Conservation (phyloP, 2,113 vertebrate genomes). For the Atrichornis clamosus region DNA sequence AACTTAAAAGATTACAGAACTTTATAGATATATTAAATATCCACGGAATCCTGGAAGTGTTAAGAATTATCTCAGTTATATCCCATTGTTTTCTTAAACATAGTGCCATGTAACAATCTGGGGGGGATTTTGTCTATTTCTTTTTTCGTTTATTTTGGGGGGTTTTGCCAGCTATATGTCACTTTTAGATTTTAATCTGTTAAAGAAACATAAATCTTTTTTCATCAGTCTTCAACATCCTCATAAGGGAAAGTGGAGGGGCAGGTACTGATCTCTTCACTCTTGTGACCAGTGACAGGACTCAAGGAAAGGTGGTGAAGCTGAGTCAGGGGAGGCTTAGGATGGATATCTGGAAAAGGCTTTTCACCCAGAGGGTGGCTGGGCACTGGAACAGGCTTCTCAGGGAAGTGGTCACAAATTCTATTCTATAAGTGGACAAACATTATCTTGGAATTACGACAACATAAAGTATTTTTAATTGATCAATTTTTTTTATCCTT, state of each 20-base stretch:
- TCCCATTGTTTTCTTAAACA: neutral
- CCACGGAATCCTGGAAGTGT: neutral
- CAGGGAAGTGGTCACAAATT: neutral
- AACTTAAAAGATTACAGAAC: neutral
- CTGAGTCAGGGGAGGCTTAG: neutral
- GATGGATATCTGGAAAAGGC: too few species aligned
- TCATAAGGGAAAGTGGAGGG: neutral
- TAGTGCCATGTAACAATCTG: neutral
- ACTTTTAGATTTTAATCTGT: neutral
- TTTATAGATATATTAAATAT: neutral
- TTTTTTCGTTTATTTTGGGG: neutral
- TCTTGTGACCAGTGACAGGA: neutral
- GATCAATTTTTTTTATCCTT: neutral
- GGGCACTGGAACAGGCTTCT: neutral
- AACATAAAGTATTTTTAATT: neutral
- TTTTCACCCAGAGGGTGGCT: too few species aligned
- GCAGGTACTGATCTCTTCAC: neutral
- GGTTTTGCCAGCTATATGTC: neutral
- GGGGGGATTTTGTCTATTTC: neutral
- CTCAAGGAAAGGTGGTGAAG: neutral
- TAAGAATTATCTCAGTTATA: neutral
- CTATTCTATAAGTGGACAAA: neutral
- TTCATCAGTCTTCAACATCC: neutral
- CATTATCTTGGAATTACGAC: neutral
- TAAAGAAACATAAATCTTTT: neutral